Base-by-base conservation (phyloP, 2,888 invertebrate species). In the Ormyrus rosae region DNA sequence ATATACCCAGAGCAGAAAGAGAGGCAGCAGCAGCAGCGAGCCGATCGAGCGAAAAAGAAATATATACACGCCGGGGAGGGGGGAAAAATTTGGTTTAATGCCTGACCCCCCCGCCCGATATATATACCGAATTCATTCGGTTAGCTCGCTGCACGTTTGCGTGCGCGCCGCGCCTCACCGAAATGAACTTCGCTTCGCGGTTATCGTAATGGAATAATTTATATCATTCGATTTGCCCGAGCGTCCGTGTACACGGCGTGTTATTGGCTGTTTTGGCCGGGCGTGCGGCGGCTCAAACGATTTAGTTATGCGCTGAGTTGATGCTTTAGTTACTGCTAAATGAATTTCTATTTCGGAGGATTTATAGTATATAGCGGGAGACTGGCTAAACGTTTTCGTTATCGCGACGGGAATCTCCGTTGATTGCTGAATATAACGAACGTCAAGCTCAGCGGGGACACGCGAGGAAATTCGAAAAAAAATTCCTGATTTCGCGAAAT, bases 131-230 rank as follows among this genome's bases (percentile, higher is more conserved):
- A 65, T 79, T 75, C 61, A 53, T 68, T 67, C 48, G 7, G 75
- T 58, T 60, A 45, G 19, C 13, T 65, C 46, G 19, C 46, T 55
- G 61, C 46, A 0, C 45, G 53, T 8, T n/a, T 13, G 45, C 19
- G 13, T 7, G 8, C 51, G 10, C 10, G 48, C 6, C 6, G 51
- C 55, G 11, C 10, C 46, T n/a, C 46, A 48, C 13, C 45, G 72
- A 55, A 67, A 71, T 61, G 72, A 75, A 76, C 69, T 68, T 70
- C 61, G 50, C 19, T 61, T 55, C 13, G 70, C 67, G 69, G 73
- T 71, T 71, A 75, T 78, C 55, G 55, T 53, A 70, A 75, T 65
- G 70, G 78, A 81, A 81, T 81, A 78, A 81, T 81, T 78, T 75
- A 72, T 80, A 81, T 68, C 50, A 75, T 65, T 73, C 61, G 67